Evolutionary conservation across 1,140 invertebrate species (phyloP).

Genomic region (Drosophila rufa): DNA sequence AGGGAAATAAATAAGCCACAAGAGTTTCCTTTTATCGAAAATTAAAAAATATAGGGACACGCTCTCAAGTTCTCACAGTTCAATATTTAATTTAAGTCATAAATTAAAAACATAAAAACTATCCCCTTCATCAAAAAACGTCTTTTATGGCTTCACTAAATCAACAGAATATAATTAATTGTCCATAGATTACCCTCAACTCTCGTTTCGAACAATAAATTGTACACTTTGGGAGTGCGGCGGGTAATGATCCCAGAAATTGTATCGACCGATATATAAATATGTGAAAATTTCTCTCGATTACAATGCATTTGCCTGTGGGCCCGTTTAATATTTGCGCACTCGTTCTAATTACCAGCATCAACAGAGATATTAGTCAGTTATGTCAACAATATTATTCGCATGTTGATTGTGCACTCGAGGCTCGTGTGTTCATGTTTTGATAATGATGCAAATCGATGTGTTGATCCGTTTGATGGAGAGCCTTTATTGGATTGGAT

Average conservation of each 20-base stretch:
- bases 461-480: constrained; percentile 20
- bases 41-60: too few relatives aligned
- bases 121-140: background rate
- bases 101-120: background rate
- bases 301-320: constrained; percentile 1
- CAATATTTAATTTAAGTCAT: background rate
- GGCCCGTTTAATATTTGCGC: constrained; percentile 34
- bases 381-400: constrained; percentile 26
- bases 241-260: constrained; percentile 19
- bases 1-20: background rate
- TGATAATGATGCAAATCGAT: constrained; percentile 24
- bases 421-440: constrained; percentile 5
- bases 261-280: background rate
- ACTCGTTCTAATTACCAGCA: constrained; percentile 34
- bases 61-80: background rate
- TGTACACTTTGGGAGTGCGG: background rate
- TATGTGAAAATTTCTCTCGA: background rate
- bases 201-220: constrained; percentile 1
- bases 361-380: constrained; percentile 33
- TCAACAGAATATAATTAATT: constrained; percentile 10
- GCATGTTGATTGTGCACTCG: constrained; percentile 31
- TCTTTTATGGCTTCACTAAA: background rate
- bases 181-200: background rate
- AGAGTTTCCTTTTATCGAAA: too few relatives aligned
- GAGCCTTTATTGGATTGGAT: constrained; percentile 20